These are phyloP conservation scores for Balaeniceps rex DNA, from an alignment of 2,113 vertebrate species.

Conservation along the genomic window DNA sequence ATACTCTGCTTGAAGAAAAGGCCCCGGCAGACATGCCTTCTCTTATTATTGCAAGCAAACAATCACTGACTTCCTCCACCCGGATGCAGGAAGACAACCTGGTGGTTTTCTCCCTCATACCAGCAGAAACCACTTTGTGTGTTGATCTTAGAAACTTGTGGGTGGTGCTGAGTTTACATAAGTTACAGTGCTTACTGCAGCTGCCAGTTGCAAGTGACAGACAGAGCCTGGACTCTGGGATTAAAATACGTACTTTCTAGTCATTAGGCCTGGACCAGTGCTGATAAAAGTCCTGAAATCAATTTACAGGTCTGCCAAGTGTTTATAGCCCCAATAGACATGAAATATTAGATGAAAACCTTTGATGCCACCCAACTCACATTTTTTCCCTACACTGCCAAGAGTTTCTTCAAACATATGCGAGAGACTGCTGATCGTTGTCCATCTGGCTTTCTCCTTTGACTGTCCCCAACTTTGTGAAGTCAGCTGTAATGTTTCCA, in stretches of 20 bases:
- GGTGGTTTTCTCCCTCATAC: conserved; percentile 53
- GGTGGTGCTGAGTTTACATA: conserved; percentile 32
- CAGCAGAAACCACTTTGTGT: conserved; percentile 30
- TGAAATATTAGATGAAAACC: not conserved
- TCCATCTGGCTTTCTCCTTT: not conserved
- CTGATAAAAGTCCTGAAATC: not conserved
- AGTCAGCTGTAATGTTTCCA: not conserved
- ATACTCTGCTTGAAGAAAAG: not conserved
- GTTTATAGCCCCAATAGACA: not conserved
- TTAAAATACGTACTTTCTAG: not conserved
- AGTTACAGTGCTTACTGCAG: not conserved
- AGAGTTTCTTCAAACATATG: not conserved
- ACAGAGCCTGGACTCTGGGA: not conserved
- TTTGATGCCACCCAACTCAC: not conserved
- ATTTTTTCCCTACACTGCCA: not conserved
- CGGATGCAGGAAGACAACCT: conserved; percentile 48
- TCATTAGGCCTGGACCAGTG: not conserved
- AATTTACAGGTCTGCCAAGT: not conserved
- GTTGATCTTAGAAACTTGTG: conserved; percentile 30
- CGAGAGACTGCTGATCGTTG: rapidly evolving
- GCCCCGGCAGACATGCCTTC: conserved; percentile 13
- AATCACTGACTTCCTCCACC: conserved; percentile 44
- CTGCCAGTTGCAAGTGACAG: not conserved
- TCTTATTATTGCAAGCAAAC: conserved; percentile 41
- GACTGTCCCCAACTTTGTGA: not conserved